phyloP scores from a whole-genome alignment of 2,888 invertebrate species.

The Catotricha subobsoleta region DNA sequence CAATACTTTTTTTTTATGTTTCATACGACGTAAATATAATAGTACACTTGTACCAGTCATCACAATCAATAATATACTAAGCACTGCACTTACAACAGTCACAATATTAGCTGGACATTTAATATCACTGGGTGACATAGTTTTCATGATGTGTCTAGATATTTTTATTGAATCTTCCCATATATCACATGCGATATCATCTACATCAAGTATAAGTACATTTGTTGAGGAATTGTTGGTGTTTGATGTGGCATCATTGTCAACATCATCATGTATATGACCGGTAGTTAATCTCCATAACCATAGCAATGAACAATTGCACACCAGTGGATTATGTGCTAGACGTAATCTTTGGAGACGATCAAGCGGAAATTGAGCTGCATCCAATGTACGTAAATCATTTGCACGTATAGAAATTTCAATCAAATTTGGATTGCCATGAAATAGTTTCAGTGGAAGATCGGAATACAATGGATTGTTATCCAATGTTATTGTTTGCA shows the following conservation, averaged over 20 bases:
- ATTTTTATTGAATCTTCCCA: constrained; percentile 21
- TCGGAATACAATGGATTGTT: constrained; percentile 54
- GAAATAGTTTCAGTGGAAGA: constrained; percentile 66
- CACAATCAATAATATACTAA: constrained; percentile 25
- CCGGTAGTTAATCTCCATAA: constrained; percentile 48
- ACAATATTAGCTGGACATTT: constrained; percentile 30
- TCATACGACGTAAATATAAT: constrained; percentile 26
- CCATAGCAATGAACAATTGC: constrained; percentile 78
- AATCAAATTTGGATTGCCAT: constrained; percentile 61
- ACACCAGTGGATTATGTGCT: constrained; percentile 66
- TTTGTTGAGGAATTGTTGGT: neutral
- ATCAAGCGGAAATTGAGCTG: constrained; percentile 67
- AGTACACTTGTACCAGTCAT: constrained; percentile 27
- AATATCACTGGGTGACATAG: constrained; percentile 28
- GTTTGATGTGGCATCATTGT: neutral
- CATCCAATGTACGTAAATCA: constrained; percentile 54
- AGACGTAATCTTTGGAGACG: constrained; percentile 54
- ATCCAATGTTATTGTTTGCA: constrained; percentile 60
- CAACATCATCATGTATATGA: constrained; percentile 2
- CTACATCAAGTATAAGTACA: constrained; percentile 19
- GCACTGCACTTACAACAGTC: constrained; percentile 29
- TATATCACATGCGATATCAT: constrained; percentile 27
- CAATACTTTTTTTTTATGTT: constrained; percentile 21
- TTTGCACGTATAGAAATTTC: constrained; percentile 61
- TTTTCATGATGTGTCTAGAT: constrained; percentile 20